Evolutionary conservation across 2,113 vertebrate genomes (phyloP).

Genomic region (Cacatua alba): DNA sequence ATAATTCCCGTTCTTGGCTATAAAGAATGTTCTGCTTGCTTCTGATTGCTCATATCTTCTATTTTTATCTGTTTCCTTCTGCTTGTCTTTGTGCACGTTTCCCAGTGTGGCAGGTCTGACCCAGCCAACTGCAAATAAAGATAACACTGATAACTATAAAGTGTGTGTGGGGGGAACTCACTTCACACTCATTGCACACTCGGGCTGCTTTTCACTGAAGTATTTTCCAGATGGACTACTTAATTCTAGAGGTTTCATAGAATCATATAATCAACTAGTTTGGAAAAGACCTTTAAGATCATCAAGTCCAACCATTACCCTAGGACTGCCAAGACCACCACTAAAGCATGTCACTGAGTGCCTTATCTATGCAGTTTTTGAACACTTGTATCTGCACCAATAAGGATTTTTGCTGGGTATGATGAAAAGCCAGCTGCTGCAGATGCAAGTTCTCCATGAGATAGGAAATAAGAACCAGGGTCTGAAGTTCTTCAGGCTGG

Average conservation of each 20-base stretch:
- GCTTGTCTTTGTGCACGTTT: slow-evolving; percentile 11
- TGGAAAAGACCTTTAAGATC: background rate
- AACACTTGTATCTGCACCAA: background rate
- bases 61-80: slow-evolving; percentile 40
- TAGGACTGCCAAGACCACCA: background rate
- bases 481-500: background rate
- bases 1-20: background rate
- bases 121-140: slow-evolving; percentile 34
- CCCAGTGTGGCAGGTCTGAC: slow-evolving; percentile 24
- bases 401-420: background rate
- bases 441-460: background rate
- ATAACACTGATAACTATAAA: slow-evolving; percentile 7
- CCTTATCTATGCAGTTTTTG: background rate
- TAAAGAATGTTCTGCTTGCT: slow-evolving; percentile 43
- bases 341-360: background rate
- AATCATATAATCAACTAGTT: background rate
- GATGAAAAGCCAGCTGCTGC: background rate
- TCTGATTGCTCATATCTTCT: slow-evolving; percentile 34
- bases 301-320: background rate
- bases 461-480: background rate
- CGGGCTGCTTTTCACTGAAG: background rate
- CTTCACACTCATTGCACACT: background rate
- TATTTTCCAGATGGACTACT: background rate
- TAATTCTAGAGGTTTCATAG: background rate
- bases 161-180: background rate